phyloP scores from a whole-genome alignment of 2,888 invertebrate genomes.

The Thymelicus lineola region DNA sequence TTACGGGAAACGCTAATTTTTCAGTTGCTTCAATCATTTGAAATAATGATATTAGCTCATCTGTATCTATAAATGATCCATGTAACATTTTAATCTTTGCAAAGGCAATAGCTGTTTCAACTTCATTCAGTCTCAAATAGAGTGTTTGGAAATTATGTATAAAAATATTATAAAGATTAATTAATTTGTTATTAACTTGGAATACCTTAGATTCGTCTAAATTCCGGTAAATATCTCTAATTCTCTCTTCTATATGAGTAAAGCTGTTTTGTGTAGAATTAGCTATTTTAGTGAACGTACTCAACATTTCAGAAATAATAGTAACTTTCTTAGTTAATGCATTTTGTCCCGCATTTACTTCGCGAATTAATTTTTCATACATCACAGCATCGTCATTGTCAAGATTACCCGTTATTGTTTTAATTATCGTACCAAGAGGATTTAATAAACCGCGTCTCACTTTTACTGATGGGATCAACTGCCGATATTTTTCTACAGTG shows the following conservation, averaged over 20 bases:
- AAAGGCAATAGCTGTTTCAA: slow-evolving; percentile 36
- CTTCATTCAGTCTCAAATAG: slow-evolving; percentile 31
- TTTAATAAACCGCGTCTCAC: too few species aligned
- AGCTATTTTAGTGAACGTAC: slow-evolving; percentile 21
- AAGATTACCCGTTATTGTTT: too few species aligned
- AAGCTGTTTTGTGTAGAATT: slow-evolving; percentile 27
- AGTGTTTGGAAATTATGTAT: slow-evolving; percentile 32
- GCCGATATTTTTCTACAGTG: slow-evolving; percentile 31
- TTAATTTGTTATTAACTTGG: slow-evolving; percentile 1
- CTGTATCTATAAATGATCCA: slow-evolving; percentile 26
- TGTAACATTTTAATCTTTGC: slow-evolving; percentile 27
- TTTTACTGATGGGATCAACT: too few species aligned
- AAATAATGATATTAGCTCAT: slow-evolving; percentile 19
- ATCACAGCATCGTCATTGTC: too few species aligned
- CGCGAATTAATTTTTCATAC: too few species aligned
- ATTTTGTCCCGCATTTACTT: too few species aligned
- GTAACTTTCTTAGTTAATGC: slow-evolving; percentile 39
- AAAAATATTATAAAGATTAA: slow-evolving; percentile 34
- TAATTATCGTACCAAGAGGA: too few species aligned
- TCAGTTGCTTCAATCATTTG: slow-evolving; percentile 24
- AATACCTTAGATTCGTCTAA: slow-evolving; percentile 9
- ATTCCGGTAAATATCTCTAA: slow-evolving; percentile 22
- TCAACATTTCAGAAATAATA: slow-evolving; percentile 40
- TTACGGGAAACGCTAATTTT: slow-evolving; percentile 35
- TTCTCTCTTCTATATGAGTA: slow-evolving; percentile 19